Conservation (phyloP, 2,113 vertebrate species). For the Mobula hypostoma region DNA sequence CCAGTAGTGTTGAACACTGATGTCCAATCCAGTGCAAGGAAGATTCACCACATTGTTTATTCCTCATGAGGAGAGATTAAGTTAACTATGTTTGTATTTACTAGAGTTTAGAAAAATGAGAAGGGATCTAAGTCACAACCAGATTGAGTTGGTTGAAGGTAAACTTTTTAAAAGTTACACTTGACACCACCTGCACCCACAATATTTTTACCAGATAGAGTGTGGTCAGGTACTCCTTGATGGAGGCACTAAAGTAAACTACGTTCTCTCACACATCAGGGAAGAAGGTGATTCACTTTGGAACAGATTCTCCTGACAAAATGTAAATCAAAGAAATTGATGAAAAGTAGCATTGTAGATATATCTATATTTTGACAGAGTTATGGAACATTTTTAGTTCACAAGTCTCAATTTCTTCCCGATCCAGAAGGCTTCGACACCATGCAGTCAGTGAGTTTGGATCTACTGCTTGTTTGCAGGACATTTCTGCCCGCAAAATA, state of each 20-base stretch:
- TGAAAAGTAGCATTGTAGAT: neutral
- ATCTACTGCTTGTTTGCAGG: constrained; percentile 11
- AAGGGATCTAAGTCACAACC: neutral
- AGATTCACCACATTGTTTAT: too few species aligned
- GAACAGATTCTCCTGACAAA: neutral
- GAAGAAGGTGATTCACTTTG: too few species aligned
- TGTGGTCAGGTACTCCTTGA: neutral
- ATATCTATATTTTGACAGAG: neutral
- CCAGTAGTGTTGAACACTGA: neutral
- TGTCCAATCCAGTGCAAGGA: too few species aligned
- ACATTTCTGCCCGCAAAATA: constrained; percentile 9
- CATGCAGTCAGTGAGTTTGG: neutral
- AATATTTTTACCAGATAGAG: neutral
- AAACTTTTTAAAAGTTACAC: neutral
- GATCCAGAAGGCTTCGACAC: constrained; percentile 19
- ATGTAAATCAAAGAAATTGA: neutral
- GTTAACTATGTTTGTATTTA: too few species aligned
- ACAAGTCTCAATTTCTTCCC: neutral
- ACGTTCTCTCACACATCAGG: neutral
- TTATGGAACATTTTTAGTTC: neutral
- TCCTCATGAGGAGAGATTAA: too few species aligned
- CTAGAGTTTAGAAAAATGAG: too few species aligned
- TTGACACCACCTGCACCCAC: neutral
- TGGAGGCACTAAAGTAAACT: neutral
- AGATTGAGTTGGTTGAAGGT: neutral